phyloP scores from a whole-genome alignment of 2,113 vertebrate genomes.

The Upupa epops region DNA sequence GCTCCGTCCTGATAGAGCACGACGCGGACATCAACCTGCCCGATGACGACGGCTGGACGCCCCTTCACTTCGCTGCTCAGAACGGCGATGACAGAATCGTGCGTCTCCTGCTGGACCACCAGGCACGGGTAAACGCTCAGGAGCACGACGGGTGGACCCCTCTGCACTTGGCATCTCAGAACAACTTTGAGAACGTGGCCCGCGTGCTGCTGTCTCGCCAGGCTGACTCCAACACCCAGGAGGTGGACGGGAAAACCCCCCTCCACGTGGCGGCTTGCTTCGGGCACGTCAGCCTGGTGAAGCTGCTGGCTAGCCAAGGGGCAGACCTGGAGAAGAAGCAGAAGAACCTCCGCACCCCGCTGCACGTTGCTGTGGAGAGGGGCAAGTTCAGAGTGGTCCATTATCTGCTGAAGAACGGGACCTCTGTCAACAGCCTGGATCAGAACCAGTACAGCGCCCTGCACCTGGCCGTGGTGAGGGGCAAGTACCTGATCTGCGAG shows the following conservation, averaged over 20 bases:
- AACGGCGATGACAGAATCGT: slow-evolving; percentile 76
- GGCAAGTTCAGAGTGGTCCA: slow-evolving; percentile 84
- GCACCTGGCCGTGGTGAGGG: slow-evolving; percentile 78
- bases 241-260: slow-evolving; percentile 73
- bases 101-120: slow-evolving; percentile 79
- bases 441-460: slow-evolving; percentile 76
- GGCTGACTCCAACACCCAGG: slow-evolving; percentile 63
- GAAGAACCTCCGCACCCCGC: slow-evolving; percentile 70
- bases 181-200: slow-evolving; percentile 83
- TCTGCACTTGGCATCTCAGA: slow-evolving; percentile 86
- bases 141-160: slow-evolving; percentile 82
- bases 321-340: slow-evolving; percentile 76
- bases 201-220: slow-evolving; percentile 80
- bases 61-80: slow-evolving; percentile 86
- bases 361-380: slow-evolving; percentile 80
- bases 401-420: slow-evolving; percentile 75
- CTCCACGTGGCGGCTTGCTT: slow-evolving; percentile 82
- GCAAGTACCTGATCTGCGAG: slow-evolving; percentile 83
- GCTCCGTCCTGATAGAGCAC: slow-evolving; percentile 70
- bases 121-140: slow-evolving; percentile 58
- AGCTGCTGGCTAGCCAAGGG: slow-evolving; percentile 79
- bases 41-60: slow-evolving; percentile 81
- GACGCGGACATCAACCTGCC: slow-evolving; percentile 59
- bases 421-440: slow-evolving; percentile 61
- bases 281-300: slow-evolving; percentile 79